These are phyloP conservation scores for Enteromius viviparus DNA, from an alignment of 2,797 vertebrate species.

Conservation along the genomic window DNA sequence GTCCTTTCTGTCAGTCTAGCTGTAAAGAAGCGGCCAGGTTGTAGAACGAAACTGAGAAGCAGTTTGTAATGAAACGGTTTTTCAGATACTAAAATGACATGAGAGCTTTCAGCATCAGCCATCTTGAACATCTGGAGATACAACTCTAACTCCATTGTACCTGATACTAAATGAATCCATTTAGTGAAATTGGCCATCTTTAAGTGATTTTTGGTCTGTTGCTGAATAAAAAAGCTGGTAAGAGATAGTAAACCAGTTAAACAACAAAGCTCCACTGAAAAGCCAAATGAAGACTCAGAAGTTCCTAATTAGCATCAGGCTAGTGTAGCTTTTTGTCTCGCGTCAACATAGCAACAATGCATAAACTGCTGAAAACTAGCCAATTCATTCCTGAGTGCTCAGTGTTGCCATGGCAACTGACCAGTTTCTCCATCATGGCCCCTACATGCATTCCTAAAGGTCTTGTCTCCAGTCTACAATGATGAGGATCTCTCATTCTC, in stretches of 20 bases:
- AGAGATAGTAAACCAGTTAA: neutral
- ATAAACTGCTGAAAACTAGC: constrained; percentile 68
- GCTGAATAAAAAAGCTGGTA: neutral
- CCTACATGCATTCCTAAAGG: constrained; percentile 1
- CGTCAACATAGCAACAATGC: neutral
- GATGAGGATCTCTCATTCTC: constrained; percentile 3
- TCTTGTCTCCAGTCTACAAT: neutral
- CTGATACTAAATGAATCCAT: neutral
- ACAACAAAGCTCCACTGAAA: neutral
- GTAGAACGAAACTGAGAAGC: neutral
- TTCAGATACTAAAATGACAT: neutral
- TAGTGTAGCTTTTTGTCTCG: constrained; percentile 55
- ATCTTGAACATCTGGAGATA: neutral
- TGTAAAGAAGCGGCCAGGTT: constrained; percentile 5
- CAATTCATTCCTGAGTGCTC: constrained; percentile 49
- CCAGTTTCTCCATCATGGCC: constrained; percentile 49
- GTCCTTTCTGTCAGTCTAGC: neutral
- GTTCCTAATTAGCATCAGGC: constrained; percentile 55
- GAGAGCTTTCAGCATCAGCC: neutral
- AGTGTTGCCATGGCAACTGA: constrained; percentile 76
- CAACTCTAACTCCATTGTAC: neutral
- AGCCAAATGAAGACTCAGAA: neutral
- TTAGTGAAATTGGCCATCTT: neutral
- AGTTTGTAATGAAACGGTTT: neutral
- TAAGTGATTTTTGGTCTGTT: constrained; percentile 3